Base-by-base conservation (phyloP, 2,888 invertebrate species). In the Cataglyphis rosenhaueri region DNA sequence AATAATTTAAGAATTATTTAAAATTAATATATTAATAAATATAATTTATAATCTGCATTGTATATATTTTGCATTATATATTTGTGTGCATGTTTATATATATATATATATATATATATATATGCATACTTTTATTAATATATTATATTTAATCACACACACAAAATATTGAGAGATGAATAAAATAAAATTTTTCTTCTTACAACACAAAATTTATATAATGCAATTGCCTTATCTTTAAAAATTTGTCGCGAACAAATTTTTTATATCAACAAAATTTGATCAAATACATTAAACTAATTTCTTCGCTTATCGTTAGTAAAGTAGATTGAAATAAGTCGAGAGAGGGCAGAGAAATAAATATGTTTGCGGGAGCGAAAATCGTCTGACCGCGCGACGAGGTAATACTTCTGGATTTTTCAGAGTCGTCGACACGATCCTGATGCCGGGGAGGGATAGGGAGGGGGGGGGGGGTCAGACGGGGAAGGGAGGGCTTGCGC, bases 391-490 rank as follows among this genome's bases (percentile, higher is more conserved):
- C 3, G 15, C 35, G 44, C 25, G 73, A 21, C 21, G 35, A 65
- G 29, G 25, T 64, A 75, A 73, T 73, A 73, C 73, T 44, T 64
- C 12, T 70, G 59, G 73, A 71, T 71, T 79, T 79, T 79, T 79
- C 73, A 71, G 78, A 71, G 71, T 44, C 61, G 82, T 75, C 85
- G 89, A 84, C 86, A 86, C 86, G 81, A 73, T 76, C 59, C 81
- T 84, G 83, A 82, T 25, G 81, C 57, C 66, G 25, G 25, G 25
- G 25, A 1, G 25, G 25, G 62, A 21, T 21, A 21, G 61, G 82
- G 32, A 0, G 5, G 32, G 32, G 25, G 25, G 25, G 32, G 6
- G 32, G 32, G 32, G 6, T 21, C 32, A 32, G 62, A 85, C 59
- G 76, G 73, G 84, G 81, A 1, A 25, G 25, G 25, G 25, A 25